Conservation (phyloP, 1,140 invertebrate species). For the Sinella curviseta region DNA sequence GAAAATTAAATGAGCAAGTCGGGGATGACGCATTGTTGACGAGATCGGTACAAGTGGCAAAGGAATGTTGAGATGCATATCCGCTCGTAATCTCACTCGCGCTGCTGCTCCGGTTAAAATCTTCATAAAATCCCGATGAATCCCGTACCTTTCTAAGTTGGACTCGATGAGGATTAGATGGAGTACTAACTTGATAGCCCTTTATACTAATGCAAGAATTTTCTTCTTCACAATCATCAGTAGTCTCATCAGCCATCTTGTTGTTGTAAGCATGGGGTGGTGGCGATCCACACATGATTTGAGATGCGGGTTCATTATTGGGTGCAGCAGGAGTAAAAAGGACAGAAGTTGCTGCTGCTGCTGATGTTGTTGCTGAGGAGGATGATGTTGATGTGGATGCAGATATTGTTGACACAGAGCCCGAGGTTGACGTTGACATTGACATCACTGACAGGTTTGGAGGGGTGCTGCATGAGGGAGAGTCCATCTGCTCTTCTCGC, state of each 20-base stretch:
- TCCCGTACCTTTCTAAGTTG: background rate
- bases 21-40: background rate
- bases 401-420: conserved; percentile 26
- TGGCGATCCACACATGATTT: background rate
- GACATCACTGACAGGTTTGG: conserved; percentile 23
- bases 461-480: background rate
- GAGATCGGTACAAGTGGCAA: background rate
- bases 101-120: background rate
- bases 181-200: background rate
- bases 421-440: conserved; percentile 22
- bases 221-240: conserved; percentile 12
- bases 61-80: background rate
- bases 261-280: conserved; percentile 13
- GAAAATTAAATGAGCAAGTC: background rate
- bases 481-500: conserved; percentile 14
- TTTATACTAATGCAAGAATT: background rate
- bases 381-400: conserved; percentile 13
- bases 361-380: background rate
- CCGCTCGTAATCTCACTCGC: background rate
- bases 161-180: background rate
- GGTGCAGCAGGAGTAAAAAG: background rate
- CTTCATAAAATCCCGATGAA: conserved; percentile 10
- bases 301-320: conserved; percentile 6
- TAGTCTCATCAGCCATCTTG: background rate
- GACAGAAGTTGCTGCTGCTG: background rate